Evolutionary conservation across 1,140 invertebrate genomes (phyloP).

Genomic region (Leptinotarsa texana): DNA sequence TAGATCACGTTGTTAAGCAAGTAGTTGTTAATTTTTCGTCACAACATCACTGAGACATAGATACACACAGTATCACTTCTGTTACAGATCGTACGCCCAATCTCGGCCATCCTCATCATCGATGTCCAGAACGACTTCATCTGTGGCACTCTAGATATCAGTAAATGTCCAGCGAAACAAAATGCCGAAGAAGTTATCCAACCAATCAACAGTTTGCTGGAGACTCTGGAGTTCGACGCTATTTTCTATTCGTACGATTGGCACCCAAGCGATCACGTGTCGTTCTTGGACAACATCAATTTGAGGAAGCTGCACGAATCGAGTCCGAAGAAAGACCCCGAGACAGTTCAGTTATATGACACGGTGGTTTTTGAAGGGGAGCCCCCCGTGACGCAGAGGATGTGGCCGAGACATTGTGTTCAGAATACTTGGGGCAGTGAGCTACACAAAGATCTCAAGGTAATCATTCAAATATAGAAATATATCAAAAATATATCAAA

Average conservation of each 20-base stretch:
- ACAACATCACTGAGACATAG: no score
- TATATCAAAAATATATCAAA: no score
- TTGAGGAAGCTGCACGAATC: constrained; percentile 58
- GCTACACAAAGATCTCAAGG: constrained; percentile 66
- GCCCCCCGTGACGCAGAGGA: constrained; percentile 62
- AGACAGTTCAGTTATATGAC: constrained; percentile 69
- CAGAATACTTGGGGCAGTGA: constrained; percentile 75
- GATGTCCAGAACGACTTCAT: constrained; percentile 90
- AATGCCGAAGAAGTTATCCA: constrained; percentile 67
- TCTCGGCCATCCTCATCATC: constrained; percentile 71
- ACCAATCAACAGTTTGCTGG: constrained; percentile 73
- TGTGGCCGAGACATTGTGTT: constrained; percentile 83
- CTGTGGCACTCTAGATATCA: constrained; percentile 70
- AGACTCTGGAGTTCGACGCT: constrained; percentile 67
- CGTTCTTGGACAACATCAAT: constrained; percentile 72
- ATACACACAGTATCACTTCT: not conserved
- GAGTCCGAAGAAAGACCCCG: constrained; percentile 56
- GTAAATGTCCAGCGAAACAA: constrained; percentile 68
- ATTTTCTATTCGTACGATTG: constrained; percentile 80
- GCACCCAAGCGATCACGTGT: constrained; percentile 81
- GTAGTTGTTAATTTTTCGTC: no score
- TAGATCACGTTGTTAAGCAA: no score
- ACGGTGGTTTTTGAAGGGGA: constrained; percentile 71
- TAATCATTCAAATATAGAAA: constrained; percentile 13
- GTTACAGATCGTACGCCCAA: constrained; percentile 56